Evolutionary conservation across 2,888 invertebrate species (phyloP).

Genomic region (Spodoptera picta): DNA sequence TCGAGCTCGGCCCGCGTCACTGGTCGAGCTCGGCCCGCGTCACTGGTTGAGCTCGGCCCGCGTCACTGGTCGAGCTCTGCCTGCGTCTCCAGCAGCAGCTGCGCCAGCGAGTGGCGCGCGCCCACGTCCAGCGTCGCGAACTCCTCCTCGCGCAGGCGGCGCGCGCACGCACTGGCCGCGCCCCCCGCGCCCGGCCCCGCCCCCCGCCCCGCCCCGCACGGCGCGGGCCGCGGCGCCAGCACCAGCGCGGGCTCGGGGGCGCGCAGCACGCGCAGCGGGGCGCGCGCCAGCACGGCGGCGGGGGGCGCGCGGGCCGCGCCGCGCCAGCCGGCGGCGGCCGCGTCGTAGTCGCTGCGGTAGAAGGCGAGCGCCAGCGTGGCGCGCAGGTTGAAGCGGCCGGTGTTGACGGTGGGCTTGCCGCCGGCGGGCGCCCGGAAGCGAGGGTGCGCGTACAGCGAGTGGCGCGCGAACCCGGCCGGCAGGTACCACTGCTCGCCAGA

Average conservation of each 20-base stretch:
- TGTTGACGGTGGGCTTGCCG: constrained; percentile 89
- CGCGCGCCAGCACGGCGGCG: constrained; percentile 77
- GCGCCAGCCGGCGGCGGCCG: constrained; percentile 65
- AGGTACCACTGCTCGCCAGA: constrained; percentile 95
- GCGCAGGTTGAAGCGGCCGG: constrained; percentile 64
- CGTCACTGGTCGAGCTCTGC: constrained; percentile 36
- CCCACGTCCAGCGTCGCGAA: constrained; percentile 64
- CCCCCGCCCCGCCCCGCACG: constrained; percentile 89
- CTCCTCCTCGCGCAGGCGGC: not conserved
- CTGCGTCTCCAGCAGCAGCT: constrained; percentile 64
- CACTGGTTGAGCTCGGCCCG: constrained; percentile 22
- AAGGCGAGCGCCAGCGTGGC: constrained; percentile 93
- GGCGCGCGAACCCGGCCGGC: constrained; percentile 97
- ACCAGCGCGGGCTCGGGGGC: constrained; percentile 45
- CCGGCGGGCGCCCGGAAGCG: constrained; percentile 91
- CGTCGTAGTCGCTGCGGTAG: constrained; percentile 93
- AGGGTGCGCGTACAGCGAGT: constrained; percentile 92
- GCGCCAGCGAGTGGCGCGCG: constrained; percentile 66
- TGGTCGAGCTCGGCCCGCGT: not conserved
- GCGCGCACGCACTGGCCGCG: constrained; percentile 34
- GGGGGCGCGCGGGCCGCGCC: constrained; percentile 42
- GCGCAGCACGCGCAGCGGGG: constrained; percentile 78
- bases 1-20: too few species aligned
- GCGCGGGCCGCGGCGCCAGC: constrained; percentile 61
- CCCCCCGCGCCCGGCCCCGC: constrained; percentile 80